phyloP scores from a whole-genome alignment of 2,888 invertebrate genomes.

The Cerastis rubricosa region DNA sequence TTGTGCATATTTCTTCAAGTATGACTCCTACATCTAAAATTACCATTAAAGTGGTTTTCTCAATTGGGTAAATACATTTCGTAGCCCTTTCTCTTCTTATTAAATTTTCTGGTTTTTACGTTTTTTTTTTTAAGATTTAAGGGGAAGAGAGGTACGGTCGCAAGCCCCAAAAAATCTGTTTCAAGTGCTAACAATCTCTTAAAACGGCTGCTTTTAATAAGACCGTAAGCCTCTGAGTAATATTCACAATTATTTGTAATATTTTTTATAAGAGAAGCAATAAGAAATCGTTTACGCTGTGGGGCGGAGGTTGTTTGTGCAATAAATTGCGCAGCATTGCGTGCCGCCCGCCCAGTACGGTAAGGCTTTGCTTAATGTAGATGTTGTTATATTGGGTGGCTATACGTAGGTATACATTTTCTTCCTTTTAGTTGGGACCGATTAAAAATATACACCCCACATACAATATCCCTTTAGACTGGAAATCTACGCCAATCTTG shows the following conservation, averaged over 20 bases:
- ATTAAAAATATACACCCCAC: background rate
- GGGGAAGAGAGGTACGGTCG: no score
- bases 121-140: no score
- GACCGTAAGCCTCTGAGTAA: conserved; percentile 27
- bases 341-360: conserved; percentile 33
- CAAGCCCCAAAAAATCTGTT: no score
- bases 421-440: background rate
- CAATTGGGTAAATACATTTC: background rate
- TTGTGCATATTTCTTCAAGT: background rate
- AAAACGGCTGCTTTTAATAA: conserved; percentile 23
- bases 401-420: background rate
- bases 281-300: conserved; percentile 51
- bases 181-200: background rate
- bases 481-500: background rate
- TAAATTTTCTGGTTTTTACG: background rate
- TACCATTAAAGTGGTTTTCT: background rate
- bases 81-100: no score
- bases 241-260: conserved; percentile 45
- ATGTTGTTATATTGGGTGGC: conserved; percentile 12
- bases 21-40: background rate
- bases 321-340: conserved; percentile 52
- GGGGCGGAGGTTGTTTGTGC: conserved; percentile 39
- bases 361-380: conserved; percentile 31
- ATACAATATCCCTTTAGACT: background rate
- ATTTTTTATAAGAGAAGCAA: conserved; percentile 47